phyloP scores from a whole-genome alignment of 2,888 invertebrate species.

The Loripinus fragilis region DNA sequence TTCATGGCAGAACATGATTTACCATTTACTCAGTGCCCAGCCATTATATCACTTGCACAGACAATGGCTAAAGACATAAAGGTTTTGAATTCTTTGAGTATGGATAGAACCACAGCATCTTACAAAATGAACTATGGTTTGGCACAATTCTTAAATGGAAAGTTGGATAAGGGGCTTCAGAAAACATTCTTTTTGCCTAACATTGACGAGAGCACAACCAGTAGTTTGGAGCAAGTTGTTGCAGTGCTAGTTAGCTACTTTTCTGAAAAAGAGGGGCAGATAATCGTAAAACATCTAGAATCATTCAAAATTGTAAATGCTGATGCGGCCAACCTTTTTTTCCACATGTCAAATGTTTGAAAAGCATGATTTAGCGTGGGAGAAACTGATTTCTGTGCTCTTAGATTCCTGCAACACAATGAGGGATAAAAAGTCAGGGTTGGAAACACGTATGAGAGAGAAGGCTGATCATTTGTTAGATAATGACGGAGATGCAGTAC shows the following conservation, averaged over 20 bases:
- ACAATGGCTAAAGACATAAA: conserved; percentile 11
- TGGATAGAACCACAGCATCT: conserved; percentile 41
- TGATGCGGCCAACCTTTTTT: conserved; percentile 26
- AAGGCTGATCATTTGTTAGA: conserved; percentile 62
- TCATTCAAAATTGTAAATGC: conserved; percentile 44
- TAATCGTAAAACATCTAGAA: conserved; percentile 52
- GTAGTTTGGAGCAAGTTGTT: conserved; percentile 42
- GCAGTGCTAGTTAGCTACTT: conserved; percentile 51
- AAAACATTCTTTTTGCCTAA: conserved; percentile 36
- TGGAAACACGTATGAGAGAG: conserved; percentile 57
- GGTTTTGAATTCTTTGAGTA: conserved; percentile 8
- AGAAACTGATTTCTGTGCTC: conserved; percentile 58
- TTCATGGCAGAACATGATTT: conserved; percentile 8
- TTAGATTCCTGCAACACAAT: conserved; percentile 67
- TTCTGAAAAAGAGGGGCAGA: conserved; percentile 12
- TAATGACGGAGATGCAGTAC: conserved; percentile 66
- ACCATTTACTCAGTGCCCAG: neutral
- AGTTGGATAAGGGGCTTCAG: conserved; percentile 11
- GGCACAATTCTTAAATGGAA: conserved; percentile 21
- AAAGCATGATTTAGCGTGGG: conserved; percentile 55
- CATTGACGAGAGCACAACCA: conserved; percentile 48
- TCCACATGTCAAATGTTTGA: conserved; percentile 47
- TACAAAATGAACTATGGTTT: conserved; percentile 43
- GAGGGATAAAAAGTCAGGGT: conserved; percentile 57
- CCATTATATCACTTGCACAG: neutral